phyloP scores from a whole-genome alignment of 2,888 invertebrate species.

The Cantharis flavilabris region DNA sequence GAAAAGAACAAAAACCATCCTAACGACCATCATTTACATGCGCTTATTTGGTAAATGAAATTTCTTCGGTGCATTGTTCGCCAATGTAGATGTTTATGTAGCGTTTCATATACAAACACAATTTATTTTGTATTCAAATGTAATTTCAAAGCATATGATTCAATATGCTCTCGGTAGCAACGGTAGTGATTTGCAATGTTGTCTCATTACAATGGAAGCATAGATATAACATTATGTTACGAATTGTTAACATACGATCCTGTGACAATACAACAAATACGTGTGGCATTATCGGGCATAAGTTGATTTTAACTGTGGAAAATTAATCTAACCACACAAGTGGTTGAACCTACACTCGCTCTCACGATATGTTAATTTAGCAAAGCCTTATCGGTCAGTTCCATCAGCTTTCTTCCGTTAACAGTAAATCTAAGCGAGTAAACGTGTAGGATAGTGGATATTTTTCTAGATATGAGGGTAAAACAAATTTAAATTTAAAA shows the following conservation, averaged over 20 bases:
- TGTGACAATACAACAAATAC: background rate
- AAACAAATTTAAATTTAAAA: slow-evolving; percentile 21
- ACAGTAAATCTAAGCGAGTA: background rate
- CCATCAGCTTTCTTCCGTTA: background rate
- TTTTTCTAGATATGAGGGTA: slow-evolving; percentile 3
- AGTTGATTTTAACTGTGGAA: background rate
- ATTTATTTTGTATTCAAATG: background rate
- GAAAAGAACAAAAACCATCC: background rate
- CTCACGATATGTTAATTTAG: too few relatives aligned
- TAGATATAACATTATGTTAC: too few relatives aligned
- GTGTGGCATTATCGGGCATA: background rate
- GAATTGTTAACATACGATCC: background rate
- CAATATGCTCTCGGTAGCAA: background rate
- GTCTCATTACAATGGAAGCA: too few relatives aligned
- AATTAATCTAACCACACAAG: background rate
- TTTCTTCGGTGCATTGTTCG: background rate
- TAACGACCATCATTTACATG: background rate
- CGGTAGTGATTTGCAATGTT: background rate
- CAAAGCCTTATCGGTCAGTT: background rate
- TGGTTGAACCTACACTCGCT: background rate
- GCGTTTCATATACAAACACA: background rate
- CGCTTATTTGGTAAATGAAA: background rate
- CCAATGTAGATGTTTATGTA: background rate
- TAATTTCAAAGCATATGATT: background rate
- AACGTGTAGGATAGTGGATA: background rate